phyloP scores from a whole-genome alignment of 2,797 vertebrate genomes.

The Fratercula arctica region DNA sequence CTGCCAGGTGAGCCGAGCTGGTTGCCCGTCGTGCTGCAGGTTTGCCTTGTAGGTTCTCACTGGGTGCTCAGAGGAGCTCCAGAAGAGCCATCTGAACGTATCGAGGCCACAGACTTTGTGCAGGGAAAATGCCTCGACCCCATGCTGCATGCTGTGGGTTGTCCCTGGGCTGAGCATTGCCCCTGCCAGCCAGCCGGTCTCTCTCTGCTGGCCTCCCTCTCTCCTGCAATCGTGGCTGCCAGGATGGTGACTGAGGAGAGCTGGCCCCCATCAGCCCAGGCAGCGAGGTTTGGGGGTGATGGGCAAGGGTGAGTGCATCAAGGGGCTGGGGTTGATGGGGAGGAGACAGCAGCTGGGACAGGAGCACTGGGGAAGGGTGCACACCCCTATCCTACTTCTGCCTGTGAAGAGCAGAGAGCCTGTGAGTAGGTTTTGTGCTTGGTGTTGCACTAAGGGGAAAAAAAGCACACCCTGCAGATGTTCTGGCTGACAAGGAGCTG shows the following conservation, averaged over 20 bases:
- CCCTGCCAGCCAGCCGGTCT: not conserved
- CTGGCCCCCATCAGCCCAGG: not conserved
- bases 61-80: not conserved
- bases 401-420: not conserved
- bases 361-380: not conserved
- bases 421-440: not conserved
- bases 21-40: accelerated
- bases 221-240: not conserved
- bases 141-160: not conserved
- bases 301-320: not conserved
- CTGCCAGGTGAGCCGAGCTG: accelerated
- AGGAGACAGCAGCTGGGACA: not conserved
- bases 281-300: not conserved
- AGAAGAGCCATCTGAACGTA: not conserved
- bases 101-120: not conserved
- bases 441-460: not conserved
- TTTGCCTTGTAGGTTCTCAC: not conserved
- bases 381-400: not conserved
- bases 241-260: not conserved
- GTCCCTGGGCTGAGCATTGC: accelerated
- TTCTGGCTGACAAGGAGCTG: not conserved
- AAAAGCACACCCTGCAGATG: not conserved
- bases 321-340: not conserved
- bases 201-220: not conserved
- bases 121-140: not conserved